Evolutionary conservation across 2,888 invertebrate species (phyloP).

Genomic region (Nomada lathburiana): DNA sequence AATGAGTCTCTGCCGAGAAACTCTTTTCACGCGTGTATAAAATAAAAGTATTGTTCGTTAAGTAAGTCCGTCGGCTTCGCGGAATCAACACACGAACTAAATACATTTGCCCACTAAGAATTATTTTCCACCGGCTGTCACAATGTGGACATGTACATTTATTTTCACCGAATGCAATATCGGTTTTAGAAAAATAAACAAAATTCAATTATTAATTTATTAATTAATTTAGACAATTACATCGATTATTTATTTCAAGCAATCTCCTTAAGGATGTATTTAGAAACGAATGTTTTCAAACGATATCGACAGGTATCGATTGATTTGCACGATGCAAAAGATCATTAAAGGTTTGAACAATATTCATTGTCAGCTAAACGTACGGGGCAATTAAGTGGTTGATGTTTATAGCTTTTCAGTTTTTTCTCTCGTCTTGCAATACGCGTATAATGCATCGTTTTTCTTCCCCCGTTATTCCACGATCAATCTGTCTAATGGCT

Average conservation of each 20-base stretch:
- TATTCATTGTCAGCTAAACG: background rate
- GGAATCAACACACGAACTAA: no score
- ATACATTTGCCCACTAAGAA: no score
- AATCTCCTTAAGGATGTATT: no score
- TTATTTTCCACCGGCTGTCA: no score
- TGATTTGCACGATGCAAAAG: background rate
- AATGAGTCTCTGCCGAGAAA: background rate
- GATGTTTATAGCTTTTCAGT: conserved; percentile 10
- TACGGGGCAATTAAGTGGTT: background rate
- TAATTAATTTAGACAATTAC: no score
- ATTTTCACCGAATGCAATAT: no score
- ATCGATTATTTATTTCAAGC: no score
- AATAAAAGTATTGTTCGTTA: background rate
- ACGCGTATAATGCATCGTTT: conserved; percentile 18
- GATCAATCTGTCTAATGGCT: conserved; percentile 26
- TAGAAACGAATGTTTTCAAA: no score
- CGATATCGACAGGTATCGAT: background rate
- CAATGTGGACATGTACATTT: no score
- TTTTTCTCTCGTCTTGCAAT: background rate
- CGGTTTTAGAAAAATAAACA: no score
- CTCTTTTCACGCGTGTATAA: background rate
- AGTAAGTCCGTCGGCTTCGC: no score
- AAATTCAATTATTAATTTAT: no score
- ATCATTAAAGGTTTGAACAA: conserved; percentile 9
- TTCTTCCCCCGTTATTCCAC: conserved; percentile 20